Base-by-base conservation (phyloP, 1,140 invertebrate species). In the Hormaphis cornu region DNA sequence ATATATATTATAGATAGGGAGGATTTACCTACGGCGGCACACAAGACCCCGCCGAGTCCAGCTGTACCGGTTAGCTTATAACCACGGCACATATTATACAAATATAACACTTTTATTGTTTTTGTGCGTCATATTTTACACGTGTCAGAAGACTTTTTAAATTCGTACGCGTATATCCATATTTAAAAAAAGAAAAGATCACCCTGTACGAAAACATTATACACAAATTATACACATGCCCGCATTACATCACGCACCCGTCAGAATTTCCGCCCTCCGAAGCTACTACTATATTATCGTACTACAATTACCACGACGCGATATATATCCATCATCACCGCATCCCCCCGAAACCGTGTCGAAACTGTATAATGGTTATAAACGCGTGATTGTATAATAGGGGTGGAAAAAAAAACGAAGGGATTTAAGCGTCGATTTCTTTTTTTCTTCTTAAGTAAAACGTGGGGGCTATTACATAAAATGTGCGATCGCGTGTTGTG, bases 241-340 rank as follows among this genome's bases (percentile, higher is more conserved):
- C 59, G 59, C 59, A 63, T 63, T 63, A 63, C 59, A 63, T 63
- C 59, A 63, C 59, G 42, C 59, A 63, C 59, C 59, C 59, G 59
- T 63, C 40, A 46, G 16, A 30, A 63, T 63, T 20, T 63, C n/a
- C 59, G 48, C 59, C 59, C 59, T 46, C 28, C 20, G 28, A 10
- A 30, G 37, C 56, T 42, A n/a, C n/a, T 40, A 20, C n/a, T 53
- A 30, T 63, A 30, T 20, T 63, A 42, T 42, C n/a, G 37, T 37
- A 58, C 24, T 22, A 22, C 22, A 14, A 44, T 59, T 28, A 44
- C 42, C 12, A 35, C 40, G 6, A 46, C 22, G 33, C 26, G n/a
- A 35, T 18, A 46, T 24, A 48, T 63, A 30, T 44, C 24, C 22
- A 28, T 48, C 37, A 30, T n/a, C n/a, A n/a, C n/a, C n/a, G n/a